Evolutionary conservation across 2,113 vertebrate genomes (phyloP), one percentile per base, ranked within the genome.

Genomic region (Condylura cristata): DNA sequence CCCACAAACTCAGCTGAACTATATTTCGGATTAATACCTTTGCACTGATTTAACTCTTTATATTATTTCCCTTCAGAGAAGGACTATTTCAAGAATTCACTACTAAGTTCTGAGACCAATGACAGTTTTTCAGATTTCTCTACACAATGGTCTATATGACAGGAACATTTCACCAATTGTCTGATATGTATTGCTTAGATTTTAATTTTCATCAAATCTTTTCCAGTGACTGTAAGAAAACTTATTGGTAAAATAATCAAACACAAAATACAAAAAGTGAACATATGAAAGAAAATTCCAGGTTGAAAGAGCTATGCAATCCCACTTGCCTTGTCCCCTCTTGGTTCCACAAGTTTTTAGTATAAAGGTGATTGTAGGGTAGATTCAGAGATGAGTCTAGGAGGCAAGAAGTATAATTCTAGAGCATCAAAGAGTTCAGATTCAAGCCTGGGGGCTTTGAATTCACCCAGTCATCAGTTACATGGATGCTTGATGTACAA

Each of bases 41-140:
- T 71, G 17, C 6, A 39, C 56, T 86, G 30, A 89, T 63, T 81
- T 93, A 91, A 78, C 48, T 70, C 9, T 80, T 22, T 66, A 44
- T 61, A 18, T 61, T 84, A 65, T 82, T 87, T 79, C 61, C 16
- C 32, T 66, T 78, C 51, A 93, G 65, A 70, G 32, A 82, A 88
- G 37, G 86, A 48, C 22, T 48, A 76, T 92, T 78, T 91, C 17
- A 86, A 63, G 30, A 86, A 75, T 65, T 79, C 46, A 66, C 86
- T 87, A 58, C 26, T n/a, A 92, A 66, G 9, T 41, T 30, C 28
- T n/a, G 37, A 86, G 46, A 51, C 76, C 74, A 75, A 18, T 26
- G 26, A 0, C 32, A 79, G n/a, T 7, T 66, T 30, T 63, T 87
- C 37, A 83, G 28, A 74, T 16, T 12, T 83, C 30, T 85, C 68